Evolutionary conservation across 2,797 vertebrate genomes (phyloP), one percentile per base, ranked within the genome.

Genomic region (Epinephelus malabaricus): DNA sequence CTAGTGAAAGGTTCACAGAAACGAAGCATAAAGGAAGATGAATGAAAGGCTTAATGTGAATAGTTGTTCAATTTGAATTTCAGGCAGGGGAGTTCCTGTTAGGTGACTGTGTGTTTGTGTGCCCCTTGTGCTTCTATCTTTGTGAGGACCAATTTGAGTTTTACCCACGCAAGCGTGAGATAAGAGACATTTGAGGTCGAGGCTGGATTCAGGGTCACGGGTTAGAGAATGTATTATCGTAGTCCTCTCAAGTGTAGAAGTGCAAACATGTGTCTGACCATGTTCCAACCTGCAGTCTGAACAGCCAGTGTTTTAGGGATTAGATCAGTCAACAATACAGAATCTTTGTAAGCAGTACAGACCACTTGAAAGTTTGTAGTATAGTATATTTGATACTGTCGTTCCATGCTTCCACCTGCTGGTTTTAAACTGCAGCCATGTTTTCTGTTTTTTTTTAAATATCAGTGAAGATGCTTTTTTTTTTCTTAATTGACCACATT

Each of bases 311-410:
- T 92, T 90, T 84, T 91, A 92, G 88, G 89, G 56, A 62, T 63
- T 91, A 88, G 79, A 77, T 75, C 84, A 45, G 79, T 82, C 76
- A 71, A 82, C 80, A 69, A 59, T 70, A 50, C 89, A 40, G 74
- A 79, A 46, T 61, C 84, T 71, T 85, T 89, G 76, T 78, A 5
- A 69, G 70, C 87, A 74, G 79, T 76, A 56, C 88, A 82, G 82
- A 90, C 82, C 78, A 86, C 89, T 83, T 88, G 83, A 91, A 84
- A 73, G 85, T 88, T 86, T 85, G 86, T 90, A 87, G 88, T 82
- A 63, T 89, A 89, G 84, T 82, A 86, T 78, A 79, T 89, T 92
- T 91, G 83, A 88, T 92, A 86, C 87, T 80, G 45, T 78, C 47
- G 76, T 79, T 72, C 84, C 76, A 81, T 60, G 55, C 82, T 67